Evolutionary conservation across 1,140 invertebrate species (phyloP).

Genomic region (Holcopasites calliopsidis): DNA sequence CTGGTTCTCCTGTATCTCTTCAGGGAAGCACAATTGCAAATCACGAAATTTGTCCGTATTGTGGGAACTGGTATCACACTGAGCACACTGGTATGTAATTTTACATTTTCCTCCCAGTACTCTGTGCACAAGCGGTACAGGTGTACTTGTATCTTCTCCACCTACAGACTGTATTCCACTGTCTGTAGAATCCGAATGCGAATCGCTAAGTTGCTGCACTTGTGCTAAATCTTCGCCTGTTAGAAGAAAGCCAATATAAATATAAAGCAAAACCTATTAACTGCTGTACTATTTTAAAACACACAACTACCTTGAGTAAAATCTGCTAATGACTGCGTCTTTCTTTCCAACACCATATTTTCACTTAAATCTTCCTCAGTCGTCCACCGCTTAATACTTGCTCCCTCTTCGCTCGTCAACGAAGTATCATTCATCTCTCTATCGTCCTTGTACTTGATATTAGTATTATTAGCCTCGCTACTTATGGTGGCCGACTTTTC

Average conservation of each 20-base stretch:
- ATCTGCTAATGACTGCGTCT: conserved; percentile 76
- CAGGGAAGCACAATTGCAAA: conserved; percentile 89
- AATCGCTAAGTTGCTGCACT: conserved; percentile 74
- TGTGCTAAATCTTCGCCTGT: conserved; percentile 72
- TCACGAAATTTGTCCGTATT: conserved; percentile 89
- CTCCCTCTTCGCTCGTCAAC: conserved; percentile 40
- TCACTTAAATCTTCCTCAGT: conserved; percentile 78
- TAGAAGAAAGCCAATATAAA: conserved; percentile 16
- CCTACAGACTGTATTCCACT: conserved; percentile 79
- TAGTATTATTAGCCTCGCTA: conserved; percentile 52
- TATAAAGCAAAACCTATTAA: neutral
- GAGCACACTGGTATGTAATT: conserved; percentile 86
- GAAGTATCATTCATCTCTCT: conserved; percentile 57
- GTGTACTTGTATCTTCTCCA: conserved; percentile 69
- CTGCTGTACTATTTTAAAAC: neutral
- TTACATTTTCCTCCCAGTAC: conserved; percentile 87
- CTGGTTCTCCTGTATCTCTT: conserved; percentile 79
- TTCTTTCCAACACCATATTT: conserved; percentile 69
- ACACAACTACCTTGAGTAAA: conserved; percentile 70
- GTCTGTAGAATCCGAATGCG: conserved; percentile 78
- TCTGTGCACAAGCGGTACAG: conserved; percentile 82
- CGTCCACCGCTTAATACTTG: conserved; percentile 75
- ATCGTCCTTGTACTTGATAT: conserved; percentile 63
- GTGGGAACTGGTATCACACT: conserved; percentile 85
- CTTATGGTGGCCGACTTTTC: conserved; percentile 77